These are phyloP conservation scores for Bagarius yarrelli DNA, from an alignment of 2,113 vertebrate genomes.

Conservation along the genomic window DNA sequence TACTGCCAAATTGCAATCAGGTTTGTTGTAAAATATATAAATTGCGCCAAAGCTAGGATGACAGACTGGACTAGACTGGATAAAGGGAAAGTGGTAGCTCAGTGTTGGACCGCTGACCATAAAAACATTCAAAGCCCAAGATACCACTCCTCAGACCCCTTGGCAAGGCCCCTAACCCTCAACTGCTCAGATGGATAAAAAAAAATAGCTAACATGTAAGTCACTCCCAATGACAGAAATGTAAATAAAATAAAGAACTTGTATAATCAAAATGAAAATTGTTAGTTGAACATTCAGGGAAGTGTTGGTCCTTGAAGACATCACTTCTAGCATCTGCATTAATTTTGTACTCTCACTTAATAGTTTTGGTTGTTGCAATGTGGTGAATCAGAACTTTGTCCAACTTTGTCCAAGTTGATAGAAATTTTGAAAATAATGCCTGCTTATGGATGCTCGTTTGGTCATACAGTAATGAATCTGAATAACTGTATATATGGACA, in stretches of 20 bases:
- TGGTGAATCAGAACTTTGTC: background rate
- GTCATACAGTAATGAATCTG: background rate
- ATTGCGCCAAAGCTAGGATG: background rate
- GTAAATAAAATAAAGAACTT: no score
- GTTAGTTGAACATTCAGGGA: background rate
- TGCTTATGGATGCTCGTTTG: background rate
- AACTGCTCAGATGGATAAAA: no score
- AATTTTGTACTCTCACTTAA: background rate
- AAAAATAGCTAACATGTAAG: no score
- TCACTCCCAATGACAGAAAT: no score
- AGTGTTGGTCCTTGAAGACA: background rate
- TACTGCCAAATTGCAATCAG: background rate
- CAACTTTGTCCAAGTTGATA: background rate
- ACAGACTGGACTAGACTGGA: background rate
- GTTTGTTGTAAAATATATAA: background rate
- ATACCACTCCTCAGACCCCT: no score
- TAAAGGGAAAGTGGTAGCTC: no score
- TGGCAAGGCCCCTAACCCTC: no score
- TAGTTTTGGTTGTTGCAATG: background rate
- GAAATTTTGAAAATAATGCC: background rate
- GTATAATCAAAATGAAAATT: background rate
- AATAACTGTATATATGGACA: constrained; percentile 44
- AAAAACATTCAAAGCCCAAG: no score
- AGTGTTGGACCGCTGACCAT: no score
- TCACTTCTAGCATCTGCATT: background rate